Evolutionary conservation across 2,113 vertebrate genomes (phyloP).

Genomic region (Reinhardtius hippoglossoides): DNA sequence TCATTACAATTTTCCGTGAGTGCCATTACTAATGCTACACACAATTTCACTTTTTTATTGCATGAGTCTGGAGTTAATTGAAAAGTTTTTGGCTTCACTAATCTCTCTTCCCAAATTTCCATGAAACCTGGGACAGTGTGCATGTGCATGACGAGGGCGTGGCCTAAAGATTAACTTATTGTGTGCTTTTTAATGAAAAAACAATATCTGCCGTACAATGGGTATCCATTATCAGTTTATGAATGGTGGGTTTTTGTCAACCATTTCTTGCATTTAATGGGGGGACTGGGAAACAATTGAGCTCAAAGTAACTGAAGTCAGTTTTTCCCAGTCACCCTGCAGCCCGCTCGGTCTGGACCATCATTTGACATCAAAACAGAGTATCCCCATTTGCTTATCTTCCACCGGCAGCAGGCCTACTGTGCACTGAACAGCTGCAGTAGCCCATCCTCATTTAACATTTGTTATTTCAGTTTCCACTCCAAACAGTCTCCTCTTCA

Average conservation of each 20-base stretch:
- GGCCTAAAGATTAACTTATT: conserved; percentile 13
- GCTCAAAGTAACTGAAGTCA: conserved; percentile 46
- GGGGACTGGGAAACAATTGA: conserved; percentile 60
- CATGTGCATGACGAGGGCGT: conserved; percentile 29
- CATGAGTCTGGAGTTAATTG: not conserved
- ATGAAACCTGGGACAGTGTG: conserved; percentile 9
- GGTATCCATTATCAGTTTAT: conserved; percentile 46
- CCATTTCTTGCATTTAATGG: conserved; percentile 52
- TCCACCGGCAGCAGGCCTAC: conserved; percentile 69
- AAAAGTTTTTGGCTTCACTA: not conserved
- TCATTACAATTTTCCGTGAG: not conserved
- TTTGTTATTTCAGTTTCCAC: conserved; percentile 74
- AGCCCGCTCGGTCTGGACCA: conserved; percentile 48
- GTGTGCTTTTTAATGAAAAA: conserved; percentile 18
- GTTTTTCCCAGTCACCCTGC: conserved; percentile 42
- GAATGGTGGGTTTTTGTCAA: conserved; percentile 43
- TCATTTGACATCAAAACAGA: conserved; percentile 60
- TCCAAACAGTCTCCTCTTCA: conserved; percentile 58
- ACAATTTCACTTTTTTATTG: not conserved
- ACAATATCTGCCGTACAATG: conserved; percentile 4
- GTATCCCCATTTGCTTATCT: conserved; percentile 73
- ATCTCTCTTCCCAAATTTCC: not conserved
- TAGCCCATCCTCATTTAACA: conserved; percentile 56
- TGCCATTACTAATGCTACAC: not conserved
- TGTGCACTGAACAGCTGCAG: conserved; percentile 62